Evolutionary conservation across 2,113 vertebrate species (phyloP).

Genomic region (Dromaius novaehollandiae): DNA sequence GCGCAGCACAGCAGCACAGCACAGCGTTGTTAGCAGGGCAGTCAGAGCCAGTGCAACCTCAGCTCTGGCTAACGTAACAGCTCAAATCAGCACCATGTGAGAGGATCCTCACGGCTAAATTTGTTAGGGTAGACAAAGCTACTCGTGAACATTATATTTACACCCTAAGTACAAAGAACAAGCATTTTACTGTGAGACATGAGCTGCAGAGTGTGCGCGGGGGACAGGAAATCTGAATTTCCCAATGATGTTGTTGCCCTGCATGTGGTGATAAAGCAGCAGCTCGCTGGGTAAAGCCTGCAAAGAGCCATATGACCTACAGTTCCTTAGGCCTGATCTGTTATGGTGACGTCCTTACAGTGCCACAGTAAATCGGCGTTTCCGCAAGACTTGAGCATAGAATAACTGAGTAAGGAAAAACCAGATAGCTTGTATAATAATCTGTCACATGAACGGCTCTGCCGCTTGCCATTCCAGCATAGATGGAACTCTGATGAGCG

Average conservation of each 20-base stretch:
- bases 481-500: neutral
- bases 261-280: conserved; percentile 6
- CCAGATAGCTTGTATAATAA: neutral
- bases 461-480: neutral
- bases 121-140: neutral
- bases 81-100: neutral
- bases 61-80: neutral
- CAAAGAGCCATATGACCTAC: neutral
- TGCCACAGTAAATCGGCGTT: neutral
- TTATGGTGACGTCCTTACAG: neutral
- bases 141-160: neutral
- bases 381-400: neutral
- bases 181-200: neutral
- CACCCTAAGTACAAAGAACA: neutral
- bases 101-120: neutral
- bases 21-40: neutral
- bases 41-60: neutral
- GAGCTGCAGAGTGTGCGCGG: neutral
- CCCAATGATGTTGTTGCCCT: neutral
- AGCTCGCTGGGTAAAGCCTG: neutral
- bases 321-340: neutral
- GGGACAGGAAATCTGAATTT: neutral
- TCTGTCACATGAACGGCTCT: conserved; percentile 1
- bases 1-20: neutral
- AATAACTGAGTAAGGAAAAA: conserved; percentile 24